Evolutionary conservation across 1,140 invertebrate species (phyloP), one percentile per base, ranked within the genome.

Genomic region (Bombus vancouverensis): DNA sequence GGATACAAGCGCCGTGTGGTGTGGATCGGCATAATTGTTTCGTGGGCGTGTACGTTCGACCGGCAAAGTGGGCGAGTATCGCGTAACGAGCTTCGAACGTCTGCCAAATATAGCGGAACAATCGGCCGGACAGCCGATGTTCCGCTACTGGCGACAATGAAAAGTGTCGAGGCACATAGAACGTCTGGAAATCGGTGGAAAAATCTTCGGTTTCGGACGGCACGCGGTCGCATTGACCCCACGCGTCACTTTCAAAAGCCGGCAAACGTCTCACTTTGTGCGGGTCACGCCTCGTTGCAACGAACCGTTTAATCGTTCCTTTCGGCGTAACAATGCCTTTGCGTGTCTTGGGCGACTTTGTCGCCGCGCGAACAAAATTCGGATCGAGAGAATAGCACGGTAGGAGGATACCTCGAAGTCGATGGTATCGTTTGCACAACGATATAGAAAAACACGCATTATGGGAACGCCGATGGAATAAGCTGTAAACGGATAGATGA

Each of bases 231-330:
- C 83, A 86, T 83, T 81, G 81, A 32, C 53, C 28, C 28, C 28
- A 13, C 28, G 59, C 28, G 28, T 28, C 5, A 37, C 15, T 66
- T 66, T 66, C 86, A 8, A n/a, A 72, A 28, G 28, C 2, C 70
- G 39, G 2, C 90, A 91, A 93, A 93, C 91, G 92, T 94, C 93
- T 93, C 92, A 93, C 92, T 94, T 93, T 83, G 74, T 80, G 59
- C 47, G 62, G 75, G 92, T 92, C 87, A 93, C 93, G 92, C 92
- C 92, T 86, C 88, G 91, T 76, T 85, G 83, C 89, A 88, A 91
- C 90, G 92, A 92, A 83, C 77, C 91, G 90, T 85, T 89, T 92
- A 93, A 93, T 93, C 89, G 90, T 89, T 86, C 74, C n/a, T 86
- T 90, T 83, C 72, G 85, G 4, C 39, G 39, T 74, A 68, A 83